Evolutionary conservation across 2,797 vertebrate species (phyloP).

Genomic region (Ataeniobius toweri): DNA sequence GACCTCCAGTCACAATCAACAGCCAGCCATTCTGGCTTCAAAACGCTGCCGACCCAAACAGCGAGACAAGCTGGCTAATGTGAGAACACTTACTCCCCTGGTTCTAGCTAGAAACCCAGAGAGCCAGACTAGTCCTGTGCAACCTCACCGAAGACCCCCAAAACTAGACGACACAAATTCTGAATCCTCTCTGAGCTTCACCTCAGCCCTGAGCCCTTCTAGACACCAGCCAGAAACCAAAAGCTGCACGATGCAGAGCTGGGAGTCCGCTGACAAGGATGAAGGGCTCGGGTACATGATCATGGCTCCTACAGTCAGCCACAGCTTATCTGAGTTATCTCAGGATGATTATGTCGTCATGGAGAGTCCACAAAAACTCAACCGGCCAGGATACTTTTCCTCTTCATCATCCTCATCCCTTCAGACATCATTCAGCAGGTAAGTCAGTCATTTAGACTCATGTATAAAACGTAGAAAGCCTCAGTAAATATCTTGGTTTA

Average conservation of each 20-base stretch:
- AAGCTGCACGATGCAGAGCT: constrained; percentile 27
- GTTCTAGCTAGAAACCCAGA: constrained; percentile 10
- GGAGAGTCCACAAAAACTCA: constrained; percentile 55
- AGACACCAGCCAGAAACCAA: constrained; percentile 4
- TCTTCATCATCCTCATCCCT: constrained; percentile 23
- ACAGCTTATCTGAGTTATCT: constrained; percentile 14
- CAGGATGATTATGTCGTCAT: constrained; percentile 66
- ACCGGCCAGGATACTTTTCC: neutral
- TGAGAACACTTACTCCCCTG: neutral
- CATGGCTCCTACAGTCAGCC: constrained; percentile 64
- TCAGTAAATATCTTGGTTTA: neutral
- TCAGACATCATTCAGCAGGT: constrained; percentile 57
- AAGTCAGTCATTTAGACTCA: neutral
- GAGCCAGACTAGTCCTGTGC: constrained; percentile 11
- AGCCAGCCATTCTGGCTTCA: constrained; percentile 26
- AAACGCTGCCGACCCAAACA: constrained; percentile 59
- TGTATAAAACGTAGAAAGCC: neutral
- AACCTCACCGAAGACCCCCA: neutral
- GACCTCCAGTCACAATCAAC: constrained; percentile 29
- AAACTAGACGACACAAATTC: neutral
- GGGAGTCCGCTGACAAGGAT: constrained; percentile 23
- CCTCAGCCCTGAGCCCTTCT: constrained; percentile 2
- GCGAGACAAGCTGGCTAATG: constrained; percentile 38
- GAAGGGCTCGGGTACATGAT: constrained; percentile 69
- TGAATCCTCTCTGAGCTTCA: fast-evolving